Evolutionary conservation across 2,888 invertebrate species (phyloP), one percentile per base, ranked within the genome.

Genomic region (Galerucella pusilla): DNA sequence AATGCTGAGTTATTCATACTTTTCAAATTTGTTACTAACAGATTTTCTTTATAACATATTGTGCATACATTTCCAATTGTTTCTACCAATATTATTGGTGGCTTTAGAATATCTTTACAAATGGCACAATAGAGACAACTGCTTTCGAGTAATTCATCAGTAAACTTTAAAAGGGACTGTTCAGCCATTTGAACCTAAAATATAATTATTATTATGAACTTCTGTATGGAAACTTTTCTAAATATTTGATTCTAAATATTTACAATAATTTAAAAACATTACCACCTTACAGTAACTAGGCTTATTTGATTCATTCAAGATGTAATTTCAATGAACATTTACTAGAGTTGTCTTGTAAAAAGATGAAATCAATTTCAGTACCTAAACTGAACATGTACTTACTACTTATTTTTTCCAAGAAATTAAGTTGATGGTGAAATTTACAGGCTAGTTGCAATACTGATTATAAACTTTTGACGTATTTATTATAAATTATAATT

Each of bases 31-130:
- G 71, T 76, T 5, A 75, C 54, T 60, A 68, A 60, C 7, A 65
- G 70, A 7, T 78, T 80, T 70, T 81, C 77, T 63, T 81, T 76
- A 60, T 76, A 81, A 75, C 86, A 86, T 9, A 73, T 75, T 11
- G 80, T 80, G 73, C 86, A 86, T 20, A 85, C 76, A 71, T 85
- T 85, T 28, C 85, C 85, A 9, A 81, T 63, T 67, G 81, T 79
- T 74, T 83, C 81, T 6, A 84, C 81, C 42, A 85, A 75, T 80
- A 84, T 83, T 73, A 86, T 83, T n/a, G 85, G 85, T 52, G 80
- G 82, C 68, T 83, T 78, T 52, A 85, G 77, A 10, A 82, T 74
- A 45, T 83, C 80, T 16, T 81, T 80, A 73, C 86, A 86, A 61
- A 78, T 72, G 45, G 79, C 64, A 61, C 79, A 79, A 67, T 45